Percentiles rank a stretch among this genome's conserved stretches.
Evolutionary conservation across 2,113 vertebrate species (phyloP).

Genomic region (Leptosomus discolor): DNA sequence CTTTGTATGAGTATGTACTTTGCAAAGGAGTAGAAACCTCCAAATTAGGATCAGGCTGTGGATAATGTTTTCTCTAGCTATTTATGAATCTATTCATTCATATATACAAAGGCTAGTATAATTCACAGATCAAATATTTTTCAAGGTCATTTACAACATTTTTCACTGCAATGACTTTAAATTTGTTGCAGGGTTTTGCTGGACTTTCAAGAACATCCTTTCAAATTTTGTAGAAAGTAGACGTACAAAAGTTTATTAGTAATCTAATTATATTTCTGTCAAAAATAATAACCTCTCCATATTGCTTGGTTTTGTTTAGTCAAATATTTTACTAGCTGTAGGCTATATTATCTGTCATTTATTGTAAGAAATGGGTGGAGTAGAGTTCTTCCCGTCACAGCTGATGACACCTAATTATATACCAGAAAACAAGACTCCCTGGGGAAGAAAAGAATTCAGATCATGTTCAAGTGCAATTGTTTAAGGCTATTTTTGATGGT

Average conservation of each 20-base stretch:
- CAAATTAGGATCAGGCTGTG: neutral
- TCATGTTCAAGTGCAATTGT: slow-evolving; percentile 55
- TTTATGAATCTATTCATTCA: neutral
- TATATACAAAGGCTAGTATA: neutral
- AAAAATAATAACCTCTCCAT: slow-evolving; percentile 1
- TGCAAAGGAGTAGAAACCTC: neutral
- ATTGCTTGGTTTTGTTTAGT: slow-evolving; percentile 42
- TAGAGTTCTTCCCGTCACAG: slow-evolving; percentile 53
- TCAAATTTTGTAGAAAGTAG: neutral
- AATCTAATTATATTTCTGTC: slow-evolving; percentile 19
- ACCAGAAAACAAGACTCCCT: slow-evolving; percentile 44
- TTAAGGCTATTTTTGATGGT: slow-evolving; percentile 70
- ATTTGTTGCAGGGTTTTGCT: neutral
- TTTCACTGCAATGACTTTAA: neutral
- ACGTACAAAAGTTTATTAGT: neutral
- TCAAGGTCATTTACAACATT: neutral
- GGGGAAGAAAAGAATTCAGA: slow-evolving; percentile 46
- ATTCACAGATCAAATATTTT: neutral
- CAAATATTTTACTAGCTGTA: slow-evolving; percentile 63
- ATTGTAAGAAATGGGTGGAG: slow-evolving; percentile 56
- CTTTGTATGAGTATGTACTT: neutral
- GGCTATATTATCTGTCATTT: slow-evolving; percentile 66
- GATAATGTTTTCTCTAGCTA: neutral
- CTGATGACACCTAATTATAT: slow-evolving; percentile 71
- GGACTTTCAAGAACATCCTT: neutral